phyloP scores from a whole-genome alignment of 2,113 vertebrate species.

The Ceratotherium simum region DNA sequence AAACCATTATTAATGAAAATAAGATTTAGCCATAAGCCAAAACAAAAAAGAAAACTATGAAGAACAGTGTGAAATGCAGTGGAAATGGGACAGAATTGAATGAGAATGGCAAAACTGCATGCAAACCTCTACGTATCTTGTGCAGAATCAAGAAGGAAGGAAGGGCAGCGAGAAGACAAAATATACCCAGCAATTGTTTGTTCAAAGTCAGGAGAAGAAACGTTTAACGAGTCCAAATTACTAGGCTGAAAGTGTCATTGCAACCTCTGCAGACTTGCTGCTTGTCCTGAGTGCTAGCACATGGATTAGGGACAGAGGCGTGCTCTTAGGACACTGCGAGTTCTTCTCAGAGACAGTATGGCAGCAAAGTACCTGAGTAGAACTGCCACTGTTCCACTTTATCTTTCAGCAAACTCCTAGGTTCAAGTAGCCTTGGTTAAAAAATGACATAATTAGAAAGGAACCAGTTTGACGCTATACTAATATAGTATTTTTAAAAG shows the following conservation, averaged over 20 bases:
- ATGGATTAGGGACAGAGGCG: background rate
- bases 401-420: background rate
- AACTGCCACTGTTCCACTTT: background rate
- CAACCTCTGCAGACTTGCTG: background rate
- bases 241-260: background rate
- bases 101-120: background rate
- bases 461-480: background rate
- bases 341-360: background rate
- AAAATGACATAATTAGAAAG: background rate
- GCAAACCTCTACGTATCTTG: background rate
- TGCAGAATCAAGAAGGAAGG: background rate
- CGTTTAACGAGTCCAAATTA: background rate
- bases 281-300: background rate
- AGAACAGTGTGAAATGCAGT: background rate
- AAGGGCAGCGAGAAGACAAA: background rate
- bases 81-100: background rate
- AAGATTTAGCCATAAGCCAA: background rate
- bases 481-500: background rate
- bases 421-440: background rate
- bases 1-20: background rate
- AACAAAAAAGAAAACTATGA: background rate
- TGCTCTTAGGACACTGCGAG: background rate
- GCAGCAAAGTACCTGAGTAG: background rate
- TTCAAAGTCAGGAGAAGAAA: background rate
- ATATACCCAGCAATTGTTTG: background rate